Conservation (phyloP, 2,113 vertebrate species). For the Hemiscyllium ocellatum region DNA sequence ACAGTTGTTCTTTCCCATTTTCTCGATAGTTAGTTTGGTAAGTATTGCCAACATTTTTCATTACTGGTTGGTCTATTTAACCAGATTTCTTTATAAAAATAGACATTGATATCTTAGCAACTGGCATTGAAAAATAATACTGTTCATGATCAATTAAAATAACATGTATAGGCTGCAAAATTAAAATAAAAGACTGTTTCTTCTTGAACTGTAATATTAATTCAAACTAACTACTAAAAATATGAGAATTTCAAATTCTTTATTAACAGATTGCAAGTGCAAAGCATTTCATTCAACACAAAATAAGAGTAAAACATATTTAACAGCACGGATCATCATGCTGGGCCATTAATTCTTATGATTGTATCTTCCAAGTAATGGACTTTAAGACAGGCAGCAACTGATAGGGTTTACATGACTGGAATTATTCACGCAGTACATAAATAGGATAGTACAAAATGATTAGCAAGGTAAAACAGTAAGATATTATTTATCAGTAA, state of each 20-base stretch:
- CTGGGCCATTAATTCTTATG: neutral
- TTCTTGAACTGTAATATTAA: neutral
- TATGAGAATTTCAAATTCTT: neutral
- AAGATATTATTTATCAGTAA: neutral
- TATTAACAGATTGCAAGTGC: neutral
- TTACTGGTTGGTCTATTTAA: neutral
- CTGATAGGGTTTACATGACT: neutral
- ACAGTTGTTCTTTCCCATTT: neutral
- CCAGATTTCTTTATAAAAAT: neutral
- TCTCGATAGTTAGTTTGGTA: neutral
- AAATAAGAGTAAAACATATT: neutral
- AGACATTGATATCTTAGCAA: neutral
- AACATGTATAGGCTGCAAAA: neutral
- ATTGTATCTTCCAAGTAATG: constrained; percentile 3
- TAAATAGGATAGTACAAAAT: neutral
- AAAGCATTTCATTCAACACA: neutral
- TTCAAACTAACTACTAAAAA: neutral
- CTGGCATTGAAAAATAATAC: neutral
- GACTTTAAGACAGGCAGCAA: neutral
- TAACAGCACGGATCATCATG: neutral
- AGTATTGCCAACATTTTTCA: neutral
- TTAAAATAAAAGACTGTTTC: neutral
- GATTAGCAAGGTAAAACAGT: neutral
- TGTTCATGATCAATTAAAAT: neutral
- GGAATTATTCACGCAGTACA: too few species aligned